These are phyloP conservation scores for Plectrocnemia conspersa DNA, from an alignment of 1,140 invertebrate genomes.

Conservation along the genomic window DNA sequence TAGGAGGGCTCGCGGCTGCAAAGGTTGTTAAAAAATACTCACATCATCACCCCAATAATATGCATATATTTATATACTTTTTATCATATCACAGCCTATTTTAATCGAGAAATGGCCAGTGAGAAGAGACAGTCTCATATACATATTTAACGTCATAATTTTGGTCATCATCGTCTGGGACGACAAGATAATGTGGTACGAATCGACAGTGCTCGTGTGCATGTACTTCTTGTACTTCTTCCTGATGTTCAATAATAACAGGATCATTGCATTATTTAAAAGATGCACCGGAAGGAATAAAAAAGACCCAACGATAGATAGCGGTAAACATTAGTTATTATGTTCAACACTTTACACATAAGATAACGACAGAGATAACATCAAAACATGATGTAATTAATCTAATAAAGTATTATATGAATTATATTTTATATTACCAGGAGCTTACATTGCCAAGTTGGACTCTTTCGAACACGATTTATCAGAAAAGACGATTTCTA, in stretches of 20 bases:
- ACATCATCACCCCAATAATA: not conserved
- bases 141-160: constrained; percentile 69
- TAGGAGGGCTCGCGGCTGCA: constrained; percentile 72
- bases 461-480: too few relatives aligned
- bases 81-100: constrained; percentile 63
- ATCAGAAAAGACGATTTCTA: too few relatives aligned
- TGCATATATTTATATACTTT: not conserved
- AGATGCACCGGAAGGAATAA: constrained; percentile 22
- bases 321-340: constrained; percentile 37
- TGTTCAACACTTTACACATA: too few relatives aligned
- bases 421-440: too few relatives aligned
- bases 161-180: constrained; percentile 78
- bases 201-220: constrained; percentile 63
- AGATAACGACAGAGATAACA: too few relatives aligned
- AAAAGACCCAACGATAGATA: constrained; percentile 18
- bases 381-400: too few relatives aligned
- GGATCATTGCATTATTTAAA: constrained; percentile 37
- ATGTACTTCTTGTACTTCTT: constrained; percentile 65
- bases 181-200: constrained; percentile 72
- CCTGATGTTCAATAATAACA: constrained; percentile 54
- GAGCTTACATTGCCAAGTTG: too few relatives aligned
- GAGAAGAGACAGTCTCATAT: constrained; percentile 77
- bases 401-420: too few relatives aligned
- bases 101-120: constrained; percentile 78
- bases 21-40: constrained; percentile 49